Evolutionary conservation across 2,888 invertebrate genomes (phyloP), one percentile per base, ranked within the genome.

Genomic region (Clitarchus hookeri): DNA sequence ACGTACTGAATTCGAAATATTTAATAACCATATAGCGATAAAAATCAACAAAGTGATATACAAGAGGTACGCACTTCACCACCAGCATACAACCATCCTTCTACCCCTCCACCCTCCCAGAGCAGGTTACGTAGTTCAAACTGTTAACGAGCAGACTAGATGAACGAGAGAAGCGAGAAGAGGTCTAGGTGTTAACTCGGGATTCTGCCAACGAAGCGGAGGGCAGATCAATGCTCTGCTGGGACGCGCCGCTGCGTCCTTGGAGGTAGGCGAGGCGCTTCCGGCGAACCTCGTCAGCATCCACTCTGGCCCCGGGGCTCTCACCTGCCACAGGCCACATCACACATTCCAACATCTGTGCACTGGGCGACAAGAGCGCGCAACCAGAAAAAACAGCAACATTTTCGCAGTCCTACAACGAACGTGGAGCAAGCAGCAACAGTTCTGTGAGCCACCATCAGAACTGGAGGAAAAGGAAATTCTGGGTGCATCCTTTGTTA

Each of bases 221-320:
- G 3, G 82, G 27, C 44, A 82, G 44, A 26, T 82, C 82, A 19
- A 27, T 26, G 36, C 82, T 82, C 36, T 82, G 84, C 54, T 44
- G 84, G 6, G 84, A 44, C 27, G n/a, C 77, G 13, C 65, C 84
- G 16, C 23, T 78, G 26, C 84, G 44, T 25, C 84, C 85, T 83
- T 89, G 89, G 48, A 90, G 85, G 84, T 89, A 90, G 44, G 89
- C 89, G 44, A 90, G 88, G 77, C 90, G 87, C 82, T 88, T 88
- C 53, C 88, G 86, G 84, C 89, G 87, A 3, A 90, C 85, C 85
- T 90, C 90, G 25, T 89, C 89, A 12, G 88, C 84, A 84, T 90
- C 89, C 6, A 88, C 65, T n/a, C 65, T 65, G 8, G 2, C 65
- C 19, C 23, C 65, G 1, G 65, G n/a, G 6, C 23, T n/a, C n/a